A percentile compares a stretch with the other conserved stretches of the same genome.
phyloP scores from a whole-genome alignment of 2,797 vertebrate genomes.

The Tapera naevia region DNA sequence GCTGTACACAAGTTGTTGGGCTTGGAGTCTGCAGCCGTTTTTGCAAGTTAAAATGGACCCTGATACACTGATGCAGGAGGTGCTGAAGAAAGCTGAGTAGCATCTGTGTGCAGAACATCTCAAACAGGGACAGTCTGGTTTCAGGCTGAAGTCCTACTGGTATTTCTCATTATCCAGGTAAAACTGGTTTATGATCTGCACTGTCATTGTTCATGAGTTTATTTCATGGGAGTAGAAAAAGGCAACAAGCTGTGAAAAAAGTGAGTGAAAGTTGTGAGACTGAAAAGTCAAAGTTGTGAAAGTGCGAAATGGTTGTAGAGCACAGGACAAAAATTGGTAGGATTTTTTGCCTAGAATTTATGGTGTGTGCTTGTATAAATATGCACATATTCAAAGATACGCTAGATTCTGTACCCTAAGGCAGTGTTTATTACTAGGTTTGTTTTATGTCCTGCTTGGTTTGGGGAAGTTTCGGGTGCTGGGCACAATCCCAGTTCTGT shows the following conservation, averaged over 20 bases:
- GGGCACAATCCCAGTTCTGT: background rate
- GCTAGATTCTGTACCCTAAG: background rate
- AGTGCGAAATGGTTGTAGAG: background rate
- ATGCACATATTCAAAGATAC: background rate
- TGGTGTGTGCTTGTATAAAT: background rate
- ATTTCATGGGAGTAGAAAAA: background rate
- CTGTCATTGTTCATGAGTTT: background rate
- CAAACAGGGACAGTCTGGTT: background rate
- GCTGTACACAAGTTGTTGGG: background rate
- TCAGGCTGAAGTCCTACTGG: background rate
- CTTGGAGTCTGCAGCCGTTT: background rate
- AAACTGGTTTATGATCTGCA: background rate
- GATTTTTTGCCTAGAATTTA: background rate
- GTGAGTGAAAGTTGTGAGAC: background rate
- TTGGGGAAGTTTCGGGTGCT: background rate
- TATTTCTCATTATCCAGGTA: background rate
- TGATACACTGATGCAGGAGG: background rate
- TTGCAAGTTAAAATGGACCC: background rate
- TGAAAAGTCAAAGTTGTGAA: background rate
- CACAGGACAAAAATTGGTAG: rapidly evolving
- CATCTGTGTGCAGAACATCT: background rate
- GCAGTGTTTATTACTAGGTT: background rate
- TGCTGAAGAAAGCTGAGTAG: background rate
- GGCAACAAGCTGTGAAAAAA: background rate
- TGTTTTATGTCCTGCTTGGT: background rate